Evolutionary conservation across 2,888 invertebrate species (phyloP), one percentile per base, ranked within the genome.

Genomic region (Bellardia pandia): DNA sequence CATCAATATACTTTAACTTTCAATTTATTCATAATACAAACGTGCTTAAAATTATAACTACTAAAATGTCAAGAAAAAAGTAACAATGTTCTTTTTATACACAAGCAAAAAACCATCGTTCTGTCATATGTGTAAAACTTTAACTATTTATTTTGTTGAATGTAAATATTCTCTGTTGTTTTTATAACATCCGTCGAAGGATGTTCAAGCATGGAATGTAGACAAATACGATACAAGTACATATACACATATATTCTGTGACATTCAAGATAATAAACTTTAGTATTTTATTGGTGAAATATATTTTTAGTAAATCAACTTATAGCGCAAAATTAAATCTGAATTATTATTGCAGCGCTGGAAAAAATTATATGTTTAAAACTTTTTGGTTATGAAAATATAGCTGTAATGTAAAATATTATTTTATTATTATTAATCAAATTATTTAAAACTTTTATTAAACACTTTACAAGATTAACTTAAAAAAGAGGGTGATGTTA

Each of bases 11-110:
- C 42, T 72, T 72, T 40, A 42, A 37, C 40, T 53, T 56, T 58
- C 56, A 72, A 72, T 72, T 72, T 72, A 58, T 72, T 72, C 72
- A 72, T 72, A 42, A 16, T 58, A 42, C n/a, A 58, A 58, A 72
- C 72, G 72, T 72, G 72, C 58, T 72, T 14, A 56, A 72, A 72
- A 62, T 16, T n/a, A 23, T 23, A 45, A 66, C 16, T 16, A 66
- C 23, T 13, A 5, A 11, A 45, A 66, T 45, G 23, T 6, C 23
- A 16, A 45, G 13, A 7, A 60, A 33, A 42, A 33, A 9, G 33
- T 13, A 45, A 45, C 45, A 33, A 33, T 8, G 48, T n/a, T 51
- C n/a, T 51, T 51, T 45, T 11, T 45, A 11, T 13, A 2, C 2
- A n/a, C 5, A 9, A 3, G 0, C 5, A n/a, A 16, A 0, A 56